These are phyloP conservation scores for Naja naja DNA, from an alignment of 2,113 vertebrate species.

Conservation along the genomic window DNA sequence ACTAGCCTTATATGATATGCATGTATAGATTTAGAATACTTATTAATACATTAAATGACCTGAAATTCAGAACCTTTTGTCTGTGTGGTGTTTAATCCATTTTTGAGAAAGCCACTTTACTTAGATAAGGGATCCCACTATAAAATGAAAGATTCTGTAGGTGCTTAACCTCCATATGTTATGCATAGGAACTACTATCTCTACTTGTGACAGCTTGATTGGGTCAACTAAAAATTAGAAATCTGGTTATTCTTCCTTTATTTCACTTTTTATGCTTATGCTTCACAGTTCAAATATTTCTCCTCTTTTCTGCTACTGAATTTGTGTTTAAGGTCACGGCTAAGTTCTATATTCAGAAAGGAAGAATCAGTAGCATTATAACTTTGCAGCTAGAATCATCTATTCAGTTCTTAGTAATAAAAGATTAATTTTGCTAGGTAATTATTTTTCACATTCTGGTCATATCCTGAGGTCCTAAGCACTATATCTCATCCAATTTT, in stretches of 20 bases:
- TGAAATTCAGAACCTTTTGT: not conserved
- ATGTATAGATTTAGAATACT: not conserved
- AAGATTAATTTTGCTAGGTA: not conserved
- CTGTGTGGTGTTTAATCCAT: not conserved
- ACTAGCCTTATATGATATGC: not conserved
- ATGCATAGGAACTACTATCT: not conserved
- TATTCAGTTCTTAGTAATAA: not conserved
- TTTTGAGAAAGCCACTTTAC: not conserved
- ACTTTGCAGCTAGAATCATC: not conserved
- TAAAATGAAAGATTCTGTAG: not conserved
- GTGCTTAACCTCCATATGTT: not conserved
- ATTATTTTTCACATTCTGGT: not conserved
- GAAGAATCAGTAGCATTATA: not conserved
- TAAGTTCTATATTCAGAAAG: not conserved
- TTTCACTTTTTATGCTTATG: not conserved
- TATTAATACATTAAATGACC: not conserved
- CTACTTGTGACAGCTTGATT: not conserved
- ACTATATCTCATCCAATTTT: not conserved
- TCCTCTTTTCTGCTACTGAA: not conserved
- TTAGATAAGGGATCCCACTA: not conserved
- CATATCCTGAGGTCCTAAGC: not conserved
- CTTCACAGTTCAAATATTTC: constrained; percentile 1
- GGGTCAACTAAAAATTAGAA: not conserved
- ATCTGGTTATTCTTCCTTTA: not conserved
- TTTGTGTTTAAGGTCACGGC: not conserved